phyloP scores from a whole-genome alignment of 2,113 vertebrate genomes.

The Climacteris rufus region DNA sequence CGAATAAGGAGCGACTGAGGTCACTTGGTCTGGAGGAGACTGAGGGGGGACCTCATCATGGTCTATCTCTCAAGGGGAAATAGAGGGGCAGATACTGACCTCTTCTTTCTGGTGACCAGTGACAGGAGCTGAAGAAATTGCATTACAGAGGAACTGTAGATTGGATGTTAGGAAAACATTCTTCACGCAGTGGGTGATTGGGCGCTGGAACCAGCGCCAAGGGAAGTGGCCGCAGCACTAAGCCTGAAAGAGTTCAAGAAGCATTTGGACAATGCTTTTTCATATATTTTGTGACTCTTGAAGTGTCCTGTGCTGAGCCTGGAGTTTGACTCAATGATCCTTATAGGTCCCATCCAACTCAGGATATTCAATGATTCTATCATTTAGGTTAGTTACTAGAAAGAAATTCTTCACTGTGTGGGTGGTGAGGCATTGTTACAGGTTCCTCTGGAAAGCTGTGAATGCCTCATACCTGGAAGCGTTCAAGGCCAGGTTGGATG shows the following conservation, averaged over 20 bases:
- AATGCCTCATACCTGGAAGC: neutral
- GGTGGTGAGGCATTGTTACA: neutral
- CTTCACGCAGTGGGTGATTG: neutral
- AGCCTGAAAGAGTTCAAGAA: neutral
- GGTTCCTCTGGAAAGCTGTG: neutral
- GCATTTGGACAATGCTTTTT: neutral
- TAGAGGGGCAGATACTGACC: neutral
- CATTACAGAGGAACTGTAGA: neutral
- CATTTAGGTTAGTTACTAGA: neutral
- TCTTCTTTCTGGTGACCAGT: neutral
- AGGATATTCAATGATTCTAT: neutral
- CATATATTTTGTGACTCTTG: neutral
- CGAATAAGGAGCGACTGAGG: neutral
- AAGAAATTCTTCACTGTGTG: neutral
- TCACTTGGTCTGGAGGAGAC: neutral
- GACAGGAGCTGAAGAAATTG: neutral
- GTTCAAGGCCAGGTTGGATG: neutral
- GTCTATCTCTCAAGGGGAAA: neutral
- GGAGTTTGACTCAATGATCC: neutral
- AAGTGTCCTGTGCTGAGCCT: neutral
- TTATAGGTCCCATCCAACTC: neutral
- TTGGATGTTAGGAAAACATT: neutral
- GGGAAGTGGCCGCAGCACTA: neutral
- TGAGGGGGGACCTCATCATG: neutral
- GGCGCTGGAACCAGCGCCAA: neutral